Percentiles rank a stretch among this genome's conserved stretches.
phyloP scores from a whole-genome alignment of 2,113 vertebrate genomes.

The Zingel zingel region DNA sequence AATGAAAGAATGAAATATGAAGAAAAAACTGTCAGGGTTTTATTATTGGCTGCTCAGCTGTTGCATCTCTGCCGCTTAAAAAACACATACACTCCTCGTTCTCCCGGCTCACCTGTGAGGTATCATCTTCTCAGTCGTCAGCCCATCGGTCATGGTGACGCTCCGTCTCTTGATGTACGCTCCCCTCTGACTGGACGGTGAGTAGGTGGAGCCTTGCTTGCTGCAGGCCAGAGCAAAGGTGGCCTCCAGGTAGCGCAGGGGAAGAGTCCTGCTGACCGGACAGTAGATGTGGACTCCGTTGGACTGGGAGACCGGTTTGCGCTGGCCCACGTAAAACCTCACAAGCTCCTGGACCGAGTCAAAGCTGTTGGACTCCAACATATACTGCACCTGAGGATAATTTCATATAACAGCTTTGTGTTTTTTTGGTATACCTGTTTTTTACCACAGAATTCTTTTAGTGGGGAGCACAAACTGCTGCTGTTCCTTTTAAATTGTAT shows the following conservation, averaged over 20 bases:
- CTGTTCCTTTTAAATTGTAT: not conserved
- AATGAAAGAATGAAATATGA: slow-evolving; percentile 36
- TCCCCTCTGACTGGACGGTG: slow-evolving; percentile 90
- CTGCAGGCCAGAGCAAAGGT: slow-evolving; percentile 91
- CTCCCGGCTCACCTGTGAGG: slow-evolving; percentile 89
- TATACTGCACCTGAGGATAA: slow-evolving; percentile 87
- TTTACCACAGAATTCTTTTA: not conserved
- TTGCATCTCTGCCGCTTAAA: not conserved
- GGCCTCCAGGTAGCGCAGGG: slow-evolving; percentile 97
- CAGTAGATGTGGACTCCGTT: slow-evolving; percentile 93
- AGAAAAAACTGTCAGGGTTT: not conserved
- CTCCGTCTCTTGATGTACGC: slow-evolving; percentile 96
- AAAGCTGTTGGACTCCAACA: slow-evolving; percentile 94
- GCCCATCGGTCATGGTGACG: slow-evolving; percentile 95
- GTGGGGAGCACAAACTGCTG: not conserved
- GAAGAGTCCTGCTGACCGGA: slow-evolving; percentile 95
- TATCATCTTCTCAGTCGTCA: slow-evolving; percentile 94
- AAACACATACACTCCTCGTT: too few relatives aligned
- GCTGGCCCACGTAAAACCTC: slow-evolving; percentile 92
- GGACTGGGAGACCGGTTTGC: slow-evolving; percentile 90
- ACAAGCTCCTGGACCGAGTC: slow-evolving; percentile 93
- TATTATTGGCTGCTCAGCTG: not conserved
- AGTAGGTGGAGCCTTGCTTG: slow-evolving; percentile 87
- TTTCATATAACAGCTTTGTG: not conserved
- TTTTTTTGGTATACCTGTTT: not conserved